Evolutionary conservation across 2,888 invertebrate genomes (phyloP), one percentile per base, ranked within the genome.

Genomic region (Clivina fossor): DNA sequence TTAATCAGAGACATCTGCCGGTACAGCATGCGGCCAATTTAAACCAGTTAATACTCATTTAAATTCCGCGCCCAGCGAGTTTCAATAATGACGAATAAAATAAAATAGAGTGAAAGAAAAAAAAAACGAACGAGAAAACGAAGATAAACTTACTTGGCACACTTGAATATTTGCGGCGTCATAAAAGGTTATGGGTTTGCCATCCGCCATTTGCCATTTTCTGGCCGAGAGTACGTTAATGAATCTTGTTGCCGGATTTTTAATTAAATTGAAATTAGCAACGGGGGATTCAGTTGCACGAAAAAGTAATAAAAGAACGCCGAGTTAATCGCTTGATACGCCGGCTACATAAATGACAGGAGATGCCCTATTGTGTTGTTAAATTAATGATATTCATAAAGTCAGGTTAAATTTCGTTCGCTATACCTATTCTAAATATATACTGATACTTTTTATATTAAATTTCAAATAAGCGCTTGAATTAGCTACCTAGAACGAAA

Each of bases 261-360:
- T 53, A 53, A 53, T 53, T 53, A 53, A 53, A 53, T 53, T 53
- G 53, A 53, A 53, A 53, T 53, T 53, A 53, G 53, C 41, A 53
- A 24, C 53, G 35, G 37, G 53, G 53, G 53, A 53, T 53, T 53
- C 40, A 37, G 35, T 22, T 44, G 30, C 53, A 44, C 44, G 53
- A 44, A 53, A 53, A 53, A 44, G 53, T 53, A 53, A 53, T 53
- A 53, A 53, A 53, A 53, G 53, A 53, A 53, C 53, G 26, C 33
- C 11, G 37, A 51, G 53, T 53, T 53, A 53, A 53, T 53, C 53
- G 44, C 44, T 44, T 53, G 53, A 53, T 53, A 53, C 53, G 53
- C n/a, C n/a, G 40, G 43, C 44, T 28, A 53, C 44, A 28, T 53
- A 53, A 53, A 44, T 53, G 53, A 53, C 53, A 53, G 53, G 43